Base-by-base conservation (phyloP, 2,888 invertebrate species). In the Epicampocera succincta region DNA sequence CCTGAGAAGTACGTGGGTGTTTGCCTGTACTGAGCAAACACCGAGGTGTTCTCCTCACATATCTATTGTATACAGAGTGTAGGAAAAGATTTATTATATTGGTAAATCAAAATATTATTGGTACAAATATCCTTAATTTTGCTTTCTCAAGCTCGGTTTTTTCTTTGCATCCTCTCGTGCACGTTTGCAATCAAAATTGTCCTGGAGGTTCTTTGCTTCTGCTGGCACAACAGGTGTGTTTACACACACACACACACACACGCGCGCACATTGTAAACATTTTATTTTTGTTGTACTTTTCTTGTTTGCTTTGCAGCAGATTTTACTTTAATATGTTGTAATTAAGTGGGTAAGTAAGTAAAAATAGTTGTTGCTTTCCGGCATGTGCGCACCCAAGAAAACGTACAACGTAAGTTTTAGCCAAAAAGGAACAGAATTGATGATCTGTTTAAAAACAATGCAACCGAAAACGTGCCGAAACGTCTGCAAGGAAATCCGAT, bases 101-200 rank as follows among this genome's bases (percentile, higher is more conserved):
- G 72, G 72, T 65, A 68, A 77, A 77, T 73, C 68, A 73, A 77
- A 81, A 77, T 73, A 58, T 81, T 81, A 81, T 81, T 75, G 71
- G 56, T 60, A 71, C 19, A 12, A 13, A 21, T 50, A 33, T n/a
- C 56, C 68, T 71, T 65, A 21, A 40, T 58, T 58, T 19, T 44
- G 15, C 0, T 21, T 17, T 54, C 50, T 56, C 6, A 48, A n/a
- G n/a, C n/a, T n/a, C n/a, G n/a, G n/a, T n/a, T n/a, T 63, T 63
- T 44, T 33, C 3, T 46, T 71, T n/a, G n/a, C n/a, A n/a, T 52
- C 13, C 52, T 44, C 40, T 17, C 52, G 13, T 46, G 42, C 54
- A 40, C 40, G 52, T 56, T 29, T 15, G 21, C 13, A 15, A 63
- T 11, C 13, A 13, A 17, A 44, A 54, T 68, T 72, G 54, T 6